These are phyloP conservation scores for Oreochromis aureus DNA, from an alignment of 2,113 vertebrate genomes.

Conservation along the genomic window DNA sequence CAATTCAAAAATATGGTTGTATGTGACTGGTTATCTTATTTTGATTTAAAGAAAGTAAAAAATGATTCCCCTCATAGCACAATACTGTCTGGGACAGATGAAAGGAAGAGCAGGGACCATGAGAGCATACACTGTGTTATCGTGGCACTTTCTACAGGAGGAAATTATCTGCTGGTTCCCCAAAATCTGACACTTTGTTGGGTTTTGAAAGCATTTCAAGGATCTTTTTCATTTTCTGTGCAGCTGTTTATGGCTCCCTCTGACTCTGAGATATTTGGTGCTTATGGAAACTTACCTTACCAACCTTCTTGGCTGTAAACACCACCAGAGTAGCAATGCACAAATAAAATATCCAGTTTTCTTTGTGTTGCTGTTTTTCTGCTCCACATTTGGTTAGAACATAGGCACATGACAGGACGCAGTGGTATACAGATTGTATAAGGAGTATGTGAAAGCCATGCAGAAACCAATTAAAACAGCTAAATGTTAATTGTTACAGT, in stretches of 20 bases:
- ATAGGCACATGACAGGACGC: not conserved
- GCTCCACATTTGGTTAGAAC: not conserved
- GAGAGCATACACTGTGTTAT: not conserved
- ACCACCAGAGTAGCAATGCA: not conserved
- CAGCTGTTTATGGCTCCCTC: not conserved
- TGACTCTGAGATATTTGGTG: not conserved
- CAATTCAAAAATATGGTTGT: not conserved
- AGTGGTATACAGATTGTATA: not conserved
- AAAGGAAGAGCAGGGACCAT: not conserved
- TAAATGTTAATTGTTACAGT: not conserved
- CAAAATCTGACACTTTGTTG: not conserved
- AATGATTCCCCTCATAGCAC: not conserved
- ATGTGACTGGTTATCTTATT: not conserved
- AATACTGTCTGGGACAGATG: not conserved
- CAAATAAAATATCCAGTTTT: not conserved
- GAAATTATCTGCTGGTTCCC: not conserved
- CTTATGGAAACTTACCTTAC: not conserved
- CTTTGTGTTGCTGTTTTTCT: not conserved
- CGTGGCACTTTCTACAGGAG: accelerated
- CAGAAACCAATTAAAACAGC: not conserved
- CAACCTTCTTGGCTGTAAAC: not conserved
- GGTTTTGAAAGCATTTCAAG: not conserved
- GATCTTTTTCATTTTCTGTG: not conserved
- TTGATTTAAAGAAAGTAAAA: not conserved
- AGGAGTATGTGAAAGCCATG: not conserved